Evolutionary conservation across 2,888 invertebrate genomes (phyloP).

Genomic region (Eucera pruinosa): DNA sequence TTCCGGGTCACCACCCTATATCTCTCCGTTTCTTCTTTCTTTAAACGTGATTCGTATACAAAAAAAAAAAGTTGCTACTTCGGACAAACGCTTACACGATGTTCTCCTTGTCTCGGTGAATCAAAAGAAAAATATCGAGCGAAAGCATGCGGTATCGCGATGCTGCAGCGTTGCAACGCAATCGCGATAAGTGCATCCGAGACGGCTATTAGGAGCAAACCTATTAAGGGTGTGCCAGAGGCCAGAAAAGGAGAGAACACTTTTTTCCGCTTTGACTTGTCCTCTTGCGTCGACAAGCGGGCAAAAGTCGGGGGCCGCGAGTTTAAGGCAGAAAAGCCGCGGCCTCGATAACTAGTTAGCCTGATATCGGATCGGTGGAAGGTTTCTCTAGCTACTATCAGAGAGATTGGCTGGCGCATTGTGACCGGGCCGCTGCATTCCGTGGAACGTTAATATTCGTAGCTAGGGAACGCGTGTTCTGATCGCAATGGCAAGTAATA

Average conservation of each 20-base stretch:
- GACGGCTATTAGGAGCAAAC: constrained; percentile 27
- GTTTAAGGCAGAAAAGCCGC: constrained; percentile 45
- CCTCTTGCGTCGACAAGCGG: constrained; percentile 5
- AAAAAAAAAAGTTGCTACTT: too few relatives aligned
- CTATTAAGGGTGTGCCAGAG: constrained; percentile 33
- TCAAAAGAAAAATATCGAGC: constrained; percentile 14
- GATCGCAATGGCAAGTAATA: constrained; percentile 67
- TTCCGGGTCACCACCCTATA: constrained; percentile 46
- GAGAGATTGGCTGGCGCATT: constrained; percentile 69
- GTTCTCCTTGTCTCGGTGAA: neutral
- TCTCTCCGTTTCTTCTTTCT: constrained; percentile 25
- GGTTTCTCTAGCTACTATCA: constrained; percentile 61
- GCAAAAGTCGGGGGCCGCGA: constrained; percentile 12
- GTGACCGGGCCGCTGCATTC: constrained; percentile 53
- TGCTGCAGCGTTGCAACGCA: constrained; percentile 37
- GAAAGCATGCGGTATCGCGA: constrained; percentile 15
- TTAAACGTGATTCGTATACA: neutral
- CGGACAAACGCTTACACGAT: constrained; percentile 23
- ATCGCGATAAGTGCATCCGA: constrained; percentile 58
- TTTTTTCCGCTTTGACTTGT: constrained; percentile 47
- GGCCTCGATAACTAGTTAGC: constrained; percentile 58
- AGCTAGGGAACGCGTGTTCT: constrained; percentile 45
- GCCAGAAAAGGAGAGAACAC: constrained; percentile 19
- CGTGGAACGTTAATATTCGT: constrained; percentile 65
- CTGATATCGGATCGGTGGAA: constrained; percentile 55